phyloP scores from a whole-genome alignment of 1,140 invertebrate genomes.

The Brachionus rubens region DNA sequence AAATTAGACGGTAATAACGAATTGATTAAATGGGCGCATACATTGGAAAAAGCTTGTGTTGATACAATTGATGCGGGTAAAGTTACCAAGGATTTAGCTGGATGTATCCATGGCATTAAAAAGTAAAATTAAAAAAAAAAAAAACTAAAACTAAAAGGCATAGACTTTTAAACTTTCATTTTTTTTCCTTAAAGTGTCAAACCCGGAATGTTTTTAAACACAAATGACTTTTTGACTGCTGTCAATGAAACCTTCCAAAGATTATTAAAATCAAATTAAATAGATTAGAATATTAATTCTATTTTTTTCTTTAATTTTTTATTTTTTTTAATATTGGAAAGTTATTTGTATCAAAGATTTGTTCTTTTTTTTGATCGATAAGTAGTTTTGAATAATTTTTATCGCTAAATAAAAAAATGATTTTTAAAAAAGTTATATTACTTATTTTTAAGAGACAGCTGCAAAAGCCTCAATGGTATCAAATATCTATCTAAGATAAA shows the following conservation, averaged over 20 bases:
- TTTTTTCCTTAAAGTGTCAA: conserved; percentile 57
- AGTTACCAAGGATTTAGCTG: conserved; percentile 98
- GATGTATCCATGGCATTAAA: conserved; percentile 85
- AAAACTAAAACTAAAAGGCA: not conserved
- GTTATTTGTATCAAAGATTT: no score
- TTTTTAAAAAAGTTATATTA: no score
- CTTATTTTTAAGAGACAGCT: no score
- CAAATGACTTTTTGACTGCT: conserved; percentile 60
- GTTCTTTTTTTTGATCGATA: no score
- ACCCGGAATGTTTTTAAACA: conserved; percentile 58
- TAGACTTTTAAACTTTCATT: not conserved
- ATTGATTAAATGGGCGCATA: conserved; percentile 64
- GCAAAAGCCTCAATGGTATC: no score
- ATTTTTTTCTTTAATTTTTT: not conserved
- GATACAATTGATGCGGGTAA: conserved; percentile 85
- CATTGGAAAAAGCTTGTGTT: conserved; percentile 76
- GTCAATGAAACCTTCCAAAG: conserved; percentile 51
- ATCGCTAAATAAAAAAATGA: no score
- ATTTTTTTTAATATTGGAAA: not conserved
- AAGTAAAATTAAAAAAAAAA: conserved; percentile 52
- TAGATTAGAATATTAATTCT: not conserved
- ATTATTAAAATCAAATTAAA: conserved; percentile 62
- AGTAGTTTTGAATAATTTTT: no score
- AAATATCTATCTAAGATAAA: no score
- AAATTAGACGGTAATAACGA: conserved; percentile 82